Conservation (phyloP, 2,888 invertebrate genomes). For the Synergus gifuensis region DNA sequence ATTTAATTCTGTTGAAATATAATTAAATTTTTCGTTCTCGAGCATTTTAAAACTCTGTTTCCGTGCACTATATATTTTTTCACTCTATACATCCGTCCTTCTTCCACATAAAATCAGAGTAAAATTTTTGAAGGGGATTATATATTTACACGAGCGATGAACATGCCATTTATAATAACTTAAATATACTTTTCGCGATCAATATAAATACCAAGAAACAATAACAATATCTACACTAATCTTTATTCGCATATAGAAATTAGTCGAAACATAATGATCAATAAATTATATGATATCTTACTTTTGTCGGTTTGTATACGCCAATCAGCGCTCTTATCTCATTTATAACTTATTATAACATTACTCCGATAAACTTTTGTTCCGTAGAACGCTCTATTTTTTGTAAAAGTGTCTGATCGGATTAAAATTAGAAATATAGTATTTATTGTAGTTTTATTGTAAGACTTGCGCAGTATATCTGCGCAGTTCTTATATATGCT, state of each 20-base stretch:
- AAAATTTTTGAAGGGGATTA: constrained; percentile 20
- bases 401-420: constrained; percentile 10
- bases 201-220: constrained; percentile 20
- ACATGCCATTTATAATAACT: constrained; percentile 12
- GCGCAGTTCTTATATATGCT: neutral
- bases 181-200: constrained; percentile 3
- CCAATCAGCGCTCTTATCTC: constrained; percentile 6
- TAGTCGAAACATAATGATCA: constrained; percentile 12
- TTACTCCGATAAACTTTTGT: constrained; percentile 26
- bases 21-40: too few species aligned
- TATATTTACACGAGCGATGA: constrained; percentile 30
- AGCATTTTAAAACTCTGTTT: neutral
- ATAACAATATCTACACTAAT: constrained; percentile 41
- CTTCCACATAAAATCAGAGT: constrained; percentile 12
- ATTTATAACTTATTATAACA: constrained; percentile 23
- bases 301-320: constrained; percentile 20
- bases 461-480: neutral
- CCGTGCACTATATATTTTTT: constrained; percentile 7
- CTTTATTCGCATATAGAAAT: constrained; percentile 33
- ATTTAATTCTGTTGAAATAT: too few species aligned
- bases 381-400: constrained; percentile 17
- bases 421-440: neutral
- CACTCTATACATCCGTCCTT: neutral
- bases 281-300: constrained; percentile 24
- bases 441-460: neutral